Evolutionary conservation across 2,888 invertebrate genomes (phyloP), one percentile per base, ranked within the genome.

Genomic region (Empis stercorea): DNA sequence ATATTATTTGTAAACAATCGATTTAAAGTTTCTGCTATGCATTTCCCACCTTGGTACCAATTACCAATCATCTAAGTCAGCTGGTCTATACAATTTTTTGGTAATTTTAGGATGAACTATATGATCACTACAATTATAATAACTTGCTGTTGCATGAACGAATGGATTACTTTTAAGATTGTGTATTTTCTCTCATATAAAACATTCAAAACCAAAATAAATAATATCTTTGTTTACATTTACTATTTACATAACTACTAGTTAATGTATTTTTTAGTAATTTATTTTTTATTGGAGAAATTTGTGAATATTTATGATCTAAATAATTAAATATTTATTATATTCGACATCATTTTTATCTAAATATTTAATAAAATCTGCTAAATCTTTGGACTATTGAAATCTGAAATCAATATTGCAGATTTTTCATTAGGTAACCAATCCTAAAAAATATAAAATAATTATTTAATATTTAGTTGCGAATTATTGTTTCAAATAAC

Each of bases 381-480:
- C 81, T 54, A 89, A 65, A 2, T 73, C 61, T 60, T 73, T 2
- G 84, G 79, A 45, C 74, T 72, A 1, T 71, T 59, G 62, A 78
- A 87, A 58, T 87, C 79, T n/a, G 74, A 61, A 5, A 84, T 66
- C 27, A 82, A 71, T 57, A 89, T 80, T 2, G 79, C 82, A 1
- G 87, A 84, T 51, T 79, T 74, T 27, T 75, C 69, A 58, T 83
- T 81, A 1, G 88, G 89, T 41, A 84, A 68, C 84, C 86, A 88
- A 55, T 87, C 82, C 76, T 76, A 63, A 1, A 38, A 30, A 64
- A 67, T 52, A 46, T 30, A 44, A 48, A 52, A 37, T 45, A 27
- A 54, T 48, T 44, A 20, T 42, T 10, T 17, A 36, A n/a, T 15
- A n/a, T 17, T 10, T 17, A n/a, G 3, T 38, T 17, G n/a, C n/a